Evolutionary conservation across 2,113 vertebrate genomes (phyloP).

Genomic region (Emydocephalus ijimae): DNA sequence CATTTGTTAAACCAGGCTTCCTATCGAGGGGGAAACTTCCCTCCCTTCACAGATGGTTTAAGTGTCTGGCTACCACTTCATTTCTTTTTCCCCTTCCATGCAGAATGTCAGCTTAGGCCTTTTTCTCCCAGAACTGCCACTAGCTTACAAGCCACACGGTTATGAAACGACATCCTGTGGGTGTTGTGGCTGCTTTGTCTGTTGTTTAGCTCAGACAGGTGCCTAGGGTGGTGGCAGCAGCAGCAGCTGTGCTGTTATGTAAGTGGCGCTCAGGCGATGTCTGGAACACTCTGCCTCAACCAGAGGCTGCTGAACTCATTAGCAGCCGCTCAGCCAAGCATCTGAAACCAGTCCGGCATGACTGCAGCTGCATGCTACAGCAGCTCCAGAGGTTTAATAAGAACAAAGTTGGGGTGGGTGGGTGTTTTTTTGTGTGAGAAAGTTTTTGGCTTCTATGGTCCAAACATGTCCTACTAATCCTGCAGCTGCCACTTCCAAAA

Average conservation of each 20-base stretch:
- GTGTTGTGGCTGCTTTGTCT: not conserved
- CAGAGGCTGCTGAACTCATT: constrained; percentile 14
- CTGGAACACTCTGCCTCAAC: constrained; percentile 19
- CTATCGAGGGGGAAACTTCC: not conserved
- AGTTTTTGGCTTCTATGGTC: not conserved
- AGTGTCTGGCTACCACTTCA: not conserved
- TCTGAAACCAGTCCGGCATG: not conserved
- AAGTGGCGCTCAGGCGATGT: not conserved
- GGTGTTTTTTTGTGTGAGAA: not conserved
- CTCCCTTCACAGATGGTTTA: not conserved
- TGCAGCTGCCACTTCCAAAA: not conserved
- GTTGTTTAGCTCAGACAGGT: constrained; percentile 1
- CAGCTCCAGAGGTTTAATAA: not conserved
- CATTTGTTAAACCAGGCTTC: not conserved
- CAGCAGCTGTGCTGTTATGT: not conserved
- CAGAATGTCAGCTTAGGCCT: not conserved
- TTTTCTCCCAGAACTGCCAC: not conserved
- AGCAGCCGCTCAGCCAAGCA: constrained; percentile 5
- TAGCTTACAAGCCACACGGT: not conserved
- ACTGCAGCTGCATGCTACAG: not conserved
- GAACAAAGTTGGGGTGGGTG: not conserved
- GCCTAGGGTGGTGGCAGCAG: not conserved
- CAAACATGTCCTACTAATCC: constrained; percentile 5
- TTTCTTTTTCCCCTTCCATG: not conserved
- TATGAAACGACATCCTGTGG: not conserved